Evolutionary conservation across 1,140 invertebrate genomes (phyloP).

Genomic region (Platorchestia sp.): DNA sequence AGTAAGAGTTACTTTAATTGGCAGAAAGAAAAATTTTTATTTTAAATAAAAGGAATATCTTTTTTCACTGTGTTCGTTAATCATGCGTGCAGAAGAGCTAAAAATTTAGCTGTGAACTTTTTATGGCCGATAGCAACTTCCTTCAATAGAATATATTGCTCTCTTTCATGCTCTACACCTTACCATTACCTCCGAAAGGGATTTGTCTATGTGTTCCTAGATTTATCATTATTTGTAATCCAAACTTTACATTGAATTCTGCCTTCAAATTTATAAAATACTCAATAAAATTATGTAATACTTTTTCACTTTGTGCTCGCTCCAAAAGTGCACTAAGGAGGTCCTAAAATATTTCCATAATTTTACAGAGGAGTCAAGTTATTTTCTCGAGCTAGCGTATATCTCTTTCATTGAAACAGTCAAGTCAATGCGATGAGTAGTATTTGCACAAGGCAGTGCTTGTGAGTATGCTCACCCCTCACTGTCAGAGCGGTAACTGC

Average conservation of each 20-base stretch:
- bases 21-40: neutral
- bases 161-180: neutral
- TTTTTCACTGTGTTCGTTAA: neutral
- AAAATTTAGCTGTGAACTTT: neutral
- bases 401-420: neutral
- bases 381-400: neutral
- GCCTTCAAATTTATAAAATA: neutral
- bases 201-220: neutral
- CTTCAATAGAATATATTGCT: neutral
- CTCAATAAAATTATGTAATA: neutral
- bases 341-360: neutral
- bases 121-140: neutral
- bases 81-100: neutral
- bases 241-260: neutral
- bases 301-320: neutral
- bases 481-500: constrained; percentile 37
- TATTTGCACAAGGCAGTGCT: neutral
- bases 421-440: neutral
- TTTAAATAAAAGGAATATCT: neutral
- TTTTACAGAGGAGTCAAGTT: neutral
- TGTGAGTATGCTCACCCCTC: constrained; percentile 17
- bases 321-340: neutral
- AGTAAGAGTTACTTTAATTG: neutral
- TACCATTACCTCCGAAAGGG: neutral
- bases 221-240: neutral